Evolutionary conservation across 2,888 invertebrate species (phyloP).

Genomic region (Philereme vetulata): DNA sequence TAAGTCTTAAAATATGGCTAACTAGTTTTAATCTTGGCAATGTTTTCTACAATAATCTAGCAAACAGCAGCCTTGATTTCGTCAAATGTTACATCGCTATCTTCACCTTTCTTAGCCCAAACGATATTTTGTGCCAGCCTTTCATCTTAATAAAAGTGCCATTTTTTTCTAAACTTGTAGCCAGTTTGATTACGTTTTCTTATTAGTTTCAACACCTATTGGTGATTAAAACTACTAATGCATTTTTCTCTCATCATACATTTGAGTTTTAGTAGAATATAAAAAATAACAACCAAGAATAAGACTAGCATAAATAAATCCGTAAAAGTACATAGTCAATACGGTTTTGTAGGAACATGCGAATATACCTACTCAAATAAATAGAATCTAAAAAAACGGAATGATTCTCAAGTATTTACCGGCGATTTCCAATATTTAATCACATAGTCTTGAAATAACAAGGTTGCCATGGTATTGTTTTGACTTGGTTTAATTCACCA

Average conservation of each 20-base stretch:
- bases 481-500: no score
- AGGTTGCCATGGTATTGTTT: no score
- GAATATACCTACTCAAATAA: constrained; percentile 1
- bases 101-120: constrained; percentile 37
- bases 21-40: constrained; percentile 47
- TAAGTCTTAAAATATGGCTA: constrained; percentile 30
- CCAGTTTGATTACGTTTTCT: constrained; percentile 13
- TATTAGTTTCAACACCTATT: constrained; percentile 4
- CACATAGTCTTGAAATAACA: no score
- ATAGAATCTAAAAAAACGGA: constrained; percentile 9
- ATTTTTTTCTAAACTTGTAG: constrained; percentile 13
- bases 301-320: constrained; percentile 42
- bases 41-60: constrained; percentile 51
- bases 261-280: constrained; percentile 7
- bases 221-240: constrained; percentile 1
- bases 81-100: constrained; percentile 48
- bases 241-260: neutral
- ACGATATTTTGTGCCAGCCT: constrained; percentile 40
- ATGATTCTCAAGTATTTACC: neutral
- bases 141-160: constrained; percentile 24
- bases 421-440: no score
- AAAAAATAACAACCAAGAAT: constrained; percentile 31
- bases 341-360: constrained; percentile 28
- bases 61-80: constrained; percentile 66
- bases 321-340: constrained; percentile 38